These are phyloP conservation scores for Okamejei kenojei DNA, from an alignment of 2,797 vertebrate genomes.

Conservation along the genomic window DNA sequence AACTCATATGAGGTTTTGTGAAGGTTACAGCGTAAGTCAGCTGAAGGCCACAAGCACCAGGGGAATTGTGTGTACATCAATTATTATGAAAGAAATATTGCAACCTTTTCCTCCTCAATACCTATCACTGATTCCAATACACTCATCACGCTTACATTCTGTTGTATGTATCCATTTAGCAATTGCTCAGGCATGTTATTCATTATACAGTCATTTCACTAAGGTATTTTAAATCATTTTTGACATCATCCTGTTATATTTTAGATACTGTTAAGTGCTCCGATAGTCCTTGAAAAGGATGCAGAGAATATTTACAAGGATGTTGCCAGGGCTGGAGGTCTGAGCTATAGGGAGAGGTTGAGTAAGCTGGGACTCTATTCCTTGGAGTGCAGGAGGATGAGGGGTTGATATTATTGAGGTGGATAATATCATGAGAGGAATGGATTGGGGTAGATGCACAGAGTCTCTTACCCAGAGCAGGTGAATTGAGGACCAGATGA, in stretches of 20 bases:
- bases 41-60: background rate
- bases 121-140: background rate
- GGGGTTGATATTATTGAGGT: too few relatives aligned
- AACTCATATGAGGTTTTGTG: background rate
- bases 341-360: too few relatives aligned
- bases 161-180: background rate
- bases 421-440: too few relatives aligned
- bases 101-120: background rate
- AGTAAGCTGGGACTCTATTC: too few relatives aligned
- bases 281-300: background rate
- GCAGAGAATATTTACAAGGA: too few relatives aligned
- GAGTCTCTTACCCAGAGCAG: too few relatives aligned
- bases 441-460: too few relatives aligned
- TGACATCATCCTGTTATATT: background rate
- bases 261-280: background rate
- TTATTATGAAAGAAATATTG: background rate
- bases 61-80: background rate
- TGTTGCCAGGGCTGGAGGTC: too few relatives aligned
- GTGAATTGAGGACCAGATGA: too few relatives aligned
- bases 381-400: too few relatives aligned
- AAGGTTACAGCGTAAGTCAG: too few relatives aligned
- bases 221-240: background rate
- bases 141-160: background rate
- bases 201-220: background rate
- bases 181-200: background rate